Percentiles rank a stretch among this genome's conserved stretches.
Evolutionary conservation across 2,797 vertebrate species (phyloP).

Genomic region (Crossoptilon crossoptilon): DNA sequence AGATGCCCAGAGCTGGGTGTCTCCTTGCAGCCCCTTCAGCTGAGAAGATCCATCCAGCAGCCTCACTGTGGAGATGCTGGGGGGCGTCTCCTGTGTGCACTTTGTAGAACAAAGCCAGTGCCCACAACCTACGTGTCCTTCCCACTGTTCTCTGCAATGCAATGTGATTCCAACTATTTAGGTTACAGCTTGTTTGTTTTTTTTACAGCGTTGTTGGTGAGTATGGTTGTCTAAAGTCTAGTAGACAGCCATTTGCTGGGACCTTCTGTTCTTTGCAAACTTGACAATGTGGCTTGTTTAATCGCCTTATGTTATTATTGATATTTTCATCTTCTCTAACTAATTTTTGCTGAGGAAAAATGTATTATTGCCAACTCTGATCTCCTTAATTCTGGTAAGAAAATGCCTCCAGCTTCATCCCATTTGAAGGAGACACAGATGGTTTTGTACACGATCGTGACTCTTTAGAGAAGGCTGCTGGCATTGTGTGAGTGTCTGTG

Average conservation of each 20-base stretch:
- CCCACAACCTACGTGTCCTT: fast-evolving
- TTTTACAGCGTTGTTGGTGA: neutral
- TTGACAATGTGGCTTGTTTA: neutral
- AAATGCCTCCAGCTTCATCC: neutral
- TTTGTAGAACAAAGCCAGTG: fast-evolving
- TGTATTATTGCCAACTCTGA: conserved; percentile 5
- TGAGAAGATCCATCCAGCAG: neutral
- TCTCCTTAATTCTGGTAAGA: neutral
- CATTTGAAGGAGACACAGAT: neutral
- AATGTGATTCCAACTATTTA: neutral
- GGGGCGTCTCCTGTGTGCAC: neutral
- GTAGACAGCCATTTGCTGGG: neutral
- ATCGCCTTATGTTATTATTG: conserved; percentile 51
- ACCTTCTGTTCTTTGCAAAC: conserved; percentile 44
- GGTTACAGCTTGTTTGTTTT: neutral
- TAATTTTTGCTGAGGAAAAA: conserved; percentile 30
- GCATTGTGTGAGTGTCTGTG: neutral
- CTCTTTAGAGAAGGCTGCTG: neutral
- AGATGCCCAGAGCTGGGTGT: neutral
- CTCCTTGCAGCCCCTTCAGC: neutral
- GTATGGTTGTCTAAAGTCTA: neutral
- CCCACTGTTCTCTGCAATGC: fast-evolving
- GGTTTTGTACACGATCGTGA: neutral
- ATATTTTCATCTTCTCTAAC: conserved; percentile 39
- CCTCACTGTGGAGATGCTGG: fast-evolving